Base-by-base conservation (phyloP, 2,888 invertebrate genomes). In the Caprella mutica region DNA sequence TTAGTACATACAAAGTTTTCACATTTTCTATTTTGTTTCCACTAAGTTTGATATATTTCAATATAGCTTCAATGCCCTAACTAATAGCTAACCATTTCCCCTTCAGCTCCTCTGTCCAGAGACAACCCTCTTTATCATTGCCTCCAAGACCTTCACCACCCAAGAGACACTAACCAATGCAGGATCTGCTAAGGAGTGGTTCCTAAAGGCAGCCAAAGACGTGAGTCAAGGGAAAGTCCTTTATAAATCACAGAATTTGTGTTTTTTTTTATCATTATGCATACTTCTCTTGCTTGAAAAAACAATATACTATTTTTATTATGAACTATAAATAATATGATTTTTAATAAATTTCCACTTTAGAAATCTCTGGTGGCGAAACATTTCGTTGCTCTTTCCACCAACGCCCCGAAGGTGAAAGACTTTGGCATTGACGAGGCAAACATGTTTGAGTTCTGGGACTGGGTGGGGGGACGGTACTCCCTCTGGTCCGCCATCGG, bases 361-460 rank as follows among this genome's bases (percentile, higher is more conserved):
- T 69, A 77, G 75, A 66, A 68, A 54, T 63, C 69, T 26, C 71
- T 88, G 9, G 94, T 98, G 8, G 91, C 94, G 17, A 91, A 90
- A 72, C 98, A 99, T 73, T 99, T 99, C 74, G 96, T 97, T 3
- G 98, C 98, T 9, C 75, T 99, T 14, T 97, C 97, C 3, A 99
- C 98, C 0, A 99, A 99, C 73, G 83, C 77, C 23, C 79, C 83
- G 66, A 92, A 94, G 73, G 97, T 94, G n/a, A 86, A 84, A 23
- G 92, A 86, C 33, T 99, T 99, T 75, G 98, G 98, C 17, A 99
- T 99, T 69, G 88, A 94, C 72, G 81, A 88, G 66, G 84, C 84
- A 67, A 99, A 98, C 72, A 97, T 98, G 94, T 99, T 99, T 76
- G 96, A 87, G 23, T 99, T 99, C 75, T 99, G 98, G 97, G 98